Base-by-base conservation (phyloP, 2,113 vertebrate species). In the Seriola quinqueradiata region DNA sequence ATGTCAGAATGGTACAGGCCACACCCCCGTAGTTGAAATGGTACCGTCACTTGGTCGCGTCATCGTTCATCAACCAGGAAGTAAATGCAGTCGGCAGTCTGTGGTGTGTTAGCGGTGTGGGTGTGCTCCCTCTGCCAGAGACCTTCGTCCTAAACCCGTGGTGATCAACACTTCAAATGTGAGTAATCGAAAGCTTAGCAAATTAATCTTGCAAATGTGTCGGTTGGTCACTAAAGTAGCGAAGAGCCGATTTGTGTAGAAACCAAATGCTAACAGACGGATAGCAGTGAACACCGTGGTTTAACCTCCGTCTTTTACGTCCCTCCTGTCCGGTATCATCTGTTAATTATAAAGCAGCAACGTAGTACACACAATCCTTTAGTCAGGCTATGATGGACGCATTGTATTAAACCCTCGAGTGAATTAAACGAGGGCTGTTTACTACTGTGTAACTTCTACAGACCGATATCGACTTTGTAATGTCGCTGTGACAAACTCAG, bases 11-110 rank as follows among this genome's bases (percentile, higher is more conserved):
- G 77, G 69, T 75, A 36, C 36, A 19, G 44, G 9, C 74, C 40
- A 17, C 46, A 9, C 69, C 50, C 59, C 36, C 34, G 0, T 8
- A 3, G 0, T 9, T 2, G 2, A 1, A 61, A 25, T 63, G 50
- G 77, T 58, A 6, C 38, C 0, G 16, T 6, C 72, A 4, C 3
- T 0, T 0, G 0, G 4, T n/a, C 65, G 25, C 50, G 77, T 79
- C 34, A 32, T n/a, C 0, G 6, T 11, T 8, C 8, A 21, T 21
- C 3, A 63, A 75, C 67, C 16, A 25, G 88, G 86, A 88, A 84
- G 84, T 82, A 8, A 19, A 36, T 2, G 10, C 1, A 1, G 3
- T 5, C 38, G 6, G 10, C 1, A 1, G 3, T 5, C 38, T 1
- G 8, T 8, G 38, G 5, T 0, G 6, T 14, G n/a, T 1, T 2